Base-by-base conservation (phyloP, 2,113 vertebrate species). In the Rhipidura dahli region DNA sequence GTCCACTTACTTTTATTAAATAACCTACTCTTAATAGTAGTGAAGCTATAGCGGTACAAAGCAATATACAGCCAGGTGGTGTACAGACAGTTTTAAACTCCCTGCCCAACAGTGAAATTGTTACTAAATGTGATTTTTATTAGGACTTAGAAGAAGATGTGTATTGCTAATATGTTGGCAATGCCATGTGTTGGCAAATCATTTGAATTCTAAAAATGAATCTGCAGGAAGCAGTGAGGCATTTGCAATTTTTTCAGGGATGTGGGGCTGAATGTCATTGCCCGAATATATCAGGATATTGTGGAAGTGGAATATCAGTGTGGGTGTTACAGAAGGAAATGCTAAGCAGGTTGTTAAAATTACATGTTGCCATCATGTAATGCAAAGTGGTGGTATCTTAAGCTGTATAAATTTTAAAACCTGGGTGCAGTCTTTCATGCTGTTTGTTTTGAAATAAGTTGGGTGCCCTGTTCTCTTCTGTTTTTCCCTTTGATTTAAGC, bases 151-250 rank as follows among this genome's bases (percentile, higher is more conserved):
- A 49, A 72, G 53, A 81, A 60, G 70, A 45, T 1, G 2, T 15
- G 17, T 87, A 9, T 72, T 85, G 82, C 82, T 37, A 76, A 60
- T 87, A 51, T 27, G 63, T 70, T 91, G 60, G 83, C 57, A 71
- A 9, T 87, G 73, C 56, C 28, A 26, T 66, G 57, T 79, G 75
- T 69, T 90, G 72, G 84, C 65, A 79, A 68, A 85, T 54, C 13
- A 37, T n/a, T 79, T 60, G 28, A 79, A 82, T 95, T 90, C 85
- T 90, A 90, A 82, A 69, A 96, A 79, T 35, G 70, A 94, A 72
- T 83, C 66, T 88, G 40, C 85, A 94, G 82, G 92, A 97, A 95
- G 75, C 50, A 93, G 53, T 22, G 40, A 90, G 94, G 47, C 66
- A 80, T 68, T 96, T 87, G 26, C 39, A 6, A 28, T 47, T 68